These are phyloP conservation scores for Eurytoma adleriae DNA, from an alignment of 2,888 invertebrate genomes.

Conservation along the genomic window DNA sequence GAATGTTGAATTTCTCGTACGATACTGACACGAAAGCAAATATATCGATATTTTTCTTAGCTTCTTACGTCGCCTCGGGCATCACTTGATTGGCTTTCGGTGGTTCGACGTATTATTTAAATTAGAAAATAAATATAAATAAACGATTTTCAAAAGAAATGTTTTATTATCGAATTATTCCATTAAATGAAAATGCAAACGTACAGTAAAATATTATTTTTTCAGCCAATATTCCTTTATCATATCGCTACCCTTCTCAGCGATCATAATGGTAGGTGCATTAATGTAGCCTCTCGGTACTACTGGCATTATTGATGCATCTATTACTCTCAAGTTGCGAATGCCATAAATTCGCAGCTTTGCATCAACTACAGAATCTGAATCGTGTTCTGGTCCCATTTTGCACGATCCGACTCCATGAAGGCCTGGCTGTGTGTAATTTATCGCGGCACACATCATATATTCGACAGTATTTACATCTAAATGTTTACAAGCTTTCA, in stretches of 20 bases:
- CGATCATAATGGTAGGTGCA: conserved; percentile 26
- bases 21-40: conserved; percentile 15
- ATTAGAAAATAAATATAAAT: not conserved
- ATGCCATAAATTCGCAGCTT: conserved; percentile 1
- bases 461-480: not conserved
- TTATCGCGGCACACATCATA: not conserved
- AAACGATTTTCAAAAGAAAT: not conserved
- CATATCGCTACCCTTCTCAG: conserved; percentile 23
- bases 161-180: not conserved
- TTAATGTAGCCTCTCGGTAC: conserved; percentile 14
- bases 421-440: conserved; percentile 15
- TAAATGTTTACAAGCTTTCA: not conserved
- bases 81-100: conserved; percentile 7
- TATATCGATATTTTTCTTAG: conserved; percentile 40
- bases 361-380: not conserved
- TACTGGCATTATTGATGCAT: conserved; percentile 30
- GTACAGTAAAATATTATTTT: not conserved
- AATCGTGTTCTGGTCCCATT: not conserved
- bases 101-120: not conserved
- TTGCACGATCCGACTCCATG: conserved; percentile 17
- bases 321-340: conserved; percentile 18
- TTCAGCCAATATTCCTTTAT: conserved; percentile 7
- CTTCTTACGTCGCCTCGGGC: conserved; percentile 11
- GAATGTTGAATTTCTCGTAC: conserved; percentile 18
- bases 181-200: not conserved